Evolutionary conservation across 2,888 invertebrate species (phyloP), one percentile per base, ranked within the genome.

Genomic region (Phytoseiulus persimilis): DNA sequence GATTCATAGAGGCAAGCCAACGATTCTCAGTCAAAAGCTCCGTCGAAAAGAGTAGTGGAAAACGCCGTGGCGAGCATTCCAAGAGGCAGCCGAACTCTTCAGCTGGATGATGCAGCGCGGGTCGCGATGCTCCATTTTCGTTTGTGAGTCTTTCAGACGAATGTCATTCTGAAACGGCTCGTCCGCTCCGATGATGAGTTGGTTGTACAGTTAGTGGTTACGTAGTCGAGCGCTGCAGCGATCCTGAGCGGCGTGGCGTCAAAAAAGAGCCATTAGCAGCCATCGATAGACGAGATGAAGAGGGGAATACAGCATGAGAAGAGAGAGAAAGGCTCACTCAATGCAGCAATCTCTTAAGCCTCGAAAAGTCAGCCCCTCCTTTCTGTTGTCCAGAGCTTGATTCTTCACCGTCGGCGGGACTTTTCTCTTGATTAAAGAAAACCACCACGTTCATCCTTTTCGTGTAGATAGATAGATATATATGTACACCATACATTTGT

Each of bases 371-470:
- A 65, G 65, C 65, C 65, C 65, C 65, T 65, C 65, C 65, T 65
- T 65, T 28, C 65, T 65, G 65, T 65, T 65, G 65, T 65, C 65
- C 65, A 28, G 65, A 65, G 65, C 65, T 6, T 14, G 18, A 65
- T 65, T 65, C 65, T 28, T 65, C 65, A 65, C 65, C 65, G 18
- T 65, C 65, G 65, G 65, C 65, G 65, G 65, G 65, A 65, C 18
- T 65, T 65, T 65, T 65, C 65, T 65, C 65, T 65, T 65, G 65
- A 65, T 65, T 65, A 65, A 65, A 65, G 65, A 65, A 65, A 65
- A 65, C 65, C 65, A 65, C 65, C 65, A 65, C 65, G 65, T 65
- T 65, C 65, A 65, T 65, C 65, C 65, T 65, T 65, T 3, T 11
- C 18, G 18, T 3, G 18, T 65, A 28, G 5, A 65, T 65, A 65